Conservation (phyloP, 2,888 invertebrate species). For the Drosophila limbata region DNA sequence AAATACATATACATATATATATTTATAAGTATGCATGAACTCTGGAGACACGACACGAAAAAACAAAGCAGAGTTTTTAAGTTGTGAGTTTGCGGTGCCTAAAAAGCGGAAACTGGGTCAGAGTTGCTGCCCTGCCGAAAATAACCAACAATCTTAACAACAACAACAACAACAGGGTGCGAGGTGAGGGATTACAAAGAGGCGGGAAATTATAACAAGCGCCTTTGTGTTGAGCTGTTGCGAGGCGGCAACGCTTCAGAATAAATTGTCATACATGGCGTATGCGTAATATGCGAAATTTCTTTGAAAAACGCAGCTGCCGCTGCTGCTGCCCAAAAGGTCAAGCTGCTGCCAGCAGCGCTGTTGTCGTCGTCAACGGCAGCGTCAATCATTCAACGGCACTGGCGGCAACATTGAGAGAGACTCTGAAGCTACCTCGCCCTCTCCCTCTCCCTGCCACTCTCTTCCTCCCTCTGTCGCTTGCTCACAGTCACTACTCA, state of each 20-base stretch:
- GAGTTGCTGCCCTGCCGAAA: conserved; percentile 57
- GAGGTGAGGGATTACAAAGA: not conserved
- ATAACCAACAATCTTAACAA: conserved; percentile 20
- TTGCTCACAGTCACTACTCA: conserved; percentile 1
- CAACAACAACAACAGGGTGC: conserved; percentile 1
- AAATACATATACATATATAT: conserved; percentile 10
- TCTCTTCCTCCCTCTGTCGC: not conserved
- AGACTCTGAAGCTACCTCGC: conserved; percentile 28
- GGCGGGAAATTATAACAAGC: conserved; percentile 18
- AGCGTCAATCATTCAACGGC: conserved; percentile 59
- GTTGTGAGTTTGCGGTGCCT: conserved; percentile 56
- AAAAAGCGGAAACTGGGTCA: conserved; percentile 80
- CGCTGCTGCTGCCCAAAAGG: conserved; percentile 70
- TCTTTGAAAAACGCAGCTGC: conserved; percentile 40
- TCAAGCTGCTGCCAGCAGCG: conserved; percentile 55
- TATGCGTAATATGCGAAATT: conserved; percentile 71
- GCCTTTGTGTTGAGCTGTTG: conserved; percentile 1
- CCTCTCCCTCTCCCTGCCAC: not conserved
- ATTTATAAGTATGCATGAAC: conserved; percentile 14
- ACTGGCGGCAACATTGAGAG: conserved; percentile 58
- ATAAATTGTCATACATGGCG: conserved; percentile 57
- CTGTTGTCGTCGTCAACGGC: conserved; percentile 18
- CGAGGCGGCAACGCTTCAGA: conserved; percentile 2
- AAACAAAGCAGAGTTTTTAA: conserved; percentile 47
- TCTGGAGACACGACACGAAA: conserved; percentile 43